Conservation (phyloP, 2,113 vertebrate genomes). For the Vombatus ursinus region DNA sequence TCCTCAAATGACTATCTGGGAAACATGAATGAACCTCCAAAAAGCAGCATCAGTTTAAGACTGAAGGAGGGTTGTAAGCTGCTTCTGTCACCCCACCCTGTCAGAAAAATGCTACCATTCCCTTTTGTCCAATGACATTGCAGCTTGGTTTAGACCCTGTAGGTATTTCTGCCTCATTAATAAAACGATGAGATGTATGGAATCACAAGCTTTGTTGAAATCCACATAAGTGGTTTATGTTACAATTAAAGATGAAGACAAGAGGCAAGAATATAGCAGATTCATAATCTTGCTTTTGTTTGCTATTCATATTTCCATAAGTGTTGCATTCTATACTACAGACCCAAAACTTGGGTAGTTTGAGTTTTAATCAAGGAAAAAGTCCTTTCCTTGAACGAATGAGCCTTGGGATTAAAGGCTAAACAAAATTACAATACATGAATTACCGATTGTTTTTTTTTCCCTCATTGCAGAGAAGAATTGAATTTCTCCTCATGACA, state of each 20-base stretch:
- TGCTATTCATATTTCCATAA: background rate
- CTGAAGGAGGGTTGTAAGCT: background rate
- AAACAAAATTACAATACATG: background rate
- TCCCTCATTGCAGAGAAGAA: background rate
- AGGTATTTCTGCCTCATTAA: background rate
- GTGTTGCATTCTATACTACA: background rate
- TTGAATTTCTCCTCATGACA: constrained; percentile 10
- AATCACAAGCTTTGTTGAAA: background rate
- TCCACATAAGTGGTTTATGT: background rate
- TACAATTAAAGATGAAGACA: background rate
- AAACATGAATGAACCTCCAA: background rate
- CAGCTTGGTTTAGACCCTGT: background rate
- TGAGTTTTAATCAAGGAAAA: background rate
- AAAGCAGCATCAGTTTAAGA: background rate
- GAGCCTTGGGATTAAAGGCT: background rate
- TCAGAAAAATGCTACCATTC: background rate
- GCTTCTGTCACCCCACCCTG: background rate
- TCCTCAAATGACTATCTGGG: background rate
- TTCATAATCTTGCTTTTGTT: background rate
- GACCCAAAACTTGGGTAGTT: background rate
- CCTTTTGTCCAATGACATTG: background rate
- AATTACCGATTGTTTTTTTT: background rate
- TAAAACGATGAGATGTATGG: background rate
- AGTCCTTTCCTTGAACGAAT: background rate
- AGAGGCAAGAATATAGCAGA: background rate